A percentile compares a stretch with the other conserved stretches of the same genome.
These are phyloP conservation scores for Lasioglossum leucozonium DNA, from an alignment of 2,888 invertebrate species.

Conservation along the genomic window DNA sequence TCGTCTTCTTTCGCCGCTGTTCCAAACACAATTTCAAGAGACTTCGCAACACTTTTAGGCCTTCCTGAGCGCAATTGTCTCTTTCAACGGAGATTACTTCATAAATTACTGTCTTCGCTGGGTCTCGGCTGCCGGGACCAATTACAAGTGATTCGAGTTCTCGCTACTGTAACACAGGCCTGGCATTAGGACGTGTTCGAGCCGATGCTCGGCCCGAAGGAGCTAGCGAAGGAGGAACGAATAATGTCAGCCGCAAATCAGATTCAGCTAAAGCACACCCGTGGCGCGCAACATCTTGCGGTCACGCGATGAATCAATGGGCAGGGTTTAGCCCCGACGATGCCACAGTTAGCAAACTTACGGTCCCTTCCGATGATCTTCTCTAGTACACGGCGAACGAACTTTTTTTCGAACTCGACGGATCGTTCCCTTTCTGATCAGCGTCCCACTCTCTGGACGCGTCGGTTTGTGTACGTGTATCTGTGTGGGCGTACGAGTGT, in stretches of 20 bases:
- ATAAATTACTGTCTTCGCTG: not conserved
- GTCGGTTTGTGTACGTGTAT: constrained; percentile 40
- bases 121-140: not conserved
- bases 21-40: not conserved
- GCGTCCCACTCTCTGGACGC: constrained; percentile 11
- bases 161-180: not conserved
- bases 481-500: not conserved
- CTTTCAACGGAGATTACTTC: not conserved
- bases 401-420: constrained; percentile 30
- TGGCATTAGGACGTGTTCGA: not conserved
- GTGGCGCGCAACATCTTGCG: not conserved
- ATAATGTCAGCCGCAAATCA: constrained; percentile 7
- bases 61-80: not conserved
- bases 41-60: not conserved
- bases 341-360: constrained; percentile 31
- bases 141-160: not conserved
- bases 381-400: not conserved
- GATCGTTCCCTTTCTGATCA: constrained; percentile 45
- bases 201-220: not conserved
- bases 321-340: constrained; percentile 3
- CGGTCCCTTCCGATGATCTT: not conserved
- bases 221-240: not conserved
- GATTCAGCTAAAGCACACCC: not conserved
- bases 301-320: constrained; percentile 11
- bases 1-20: not conserved